phyloP scores from a whole-genome alignment of 2,113 vertebrate species.

The Hydrolagus affinis region DNA sequence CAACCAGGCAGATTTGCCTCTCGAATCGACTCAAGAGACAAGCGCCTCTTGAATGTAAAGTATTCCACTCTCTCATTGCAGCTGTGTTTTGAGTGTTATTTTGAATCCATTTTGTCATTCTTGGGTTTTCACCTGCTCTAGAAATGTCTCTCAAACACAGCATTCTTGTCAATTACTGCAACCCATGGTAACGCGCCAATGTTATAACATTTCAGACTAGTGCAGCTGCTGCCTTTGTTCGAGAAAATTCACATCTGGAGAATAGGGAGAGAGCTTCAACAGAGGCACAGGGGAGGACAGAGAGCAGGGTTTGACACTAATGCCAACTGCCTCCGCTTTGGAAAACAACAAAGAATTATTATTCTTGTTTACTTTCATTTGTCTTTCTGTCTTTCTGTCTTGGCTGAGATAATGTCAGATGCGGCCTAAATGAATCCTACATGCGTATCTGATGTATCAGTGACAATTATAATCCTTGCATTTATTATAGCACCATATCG shows the following conservation, averaged over 20 bases:
- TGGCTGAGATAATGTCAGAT: too few species aligned
- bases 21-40: neutral
- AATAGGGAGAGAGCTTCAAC: neutral
- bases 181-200: neutral
- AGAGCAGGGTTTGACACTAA: too few species aligned
- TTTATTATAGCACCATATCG: too few species aligned
- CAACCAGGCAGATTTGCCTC: neutral
- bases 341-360: too few species aligned
- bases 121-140: neutral
- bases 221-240: neutral
- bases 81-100: constrained; percentile 16
- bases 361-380: too few species aligned
- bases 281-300: neutral
- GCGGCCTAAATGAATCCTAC: too few species aligned
- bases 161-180: constrained; percentile 4
- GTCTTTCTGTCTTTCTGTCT: too few species aligned
- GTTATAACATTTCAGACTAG: neutral
- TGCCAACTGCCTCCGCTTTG: too few species aligned
- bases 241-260: neutral
- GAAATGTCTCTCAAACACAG: constrained; percentile 1
- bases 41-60: neutral
- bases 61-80: neutral
- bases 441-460: too few species aligned
- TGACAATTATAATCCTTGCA: too few species aligned
- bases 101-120: constrained; percentile 16